Percentiles rank a stretch among this genome's conserved stretches.
Evolutionary conservation across 2,888 invertebrate genomes (phyloP).

Genomic region (Spisula subtruncata): DNA sequence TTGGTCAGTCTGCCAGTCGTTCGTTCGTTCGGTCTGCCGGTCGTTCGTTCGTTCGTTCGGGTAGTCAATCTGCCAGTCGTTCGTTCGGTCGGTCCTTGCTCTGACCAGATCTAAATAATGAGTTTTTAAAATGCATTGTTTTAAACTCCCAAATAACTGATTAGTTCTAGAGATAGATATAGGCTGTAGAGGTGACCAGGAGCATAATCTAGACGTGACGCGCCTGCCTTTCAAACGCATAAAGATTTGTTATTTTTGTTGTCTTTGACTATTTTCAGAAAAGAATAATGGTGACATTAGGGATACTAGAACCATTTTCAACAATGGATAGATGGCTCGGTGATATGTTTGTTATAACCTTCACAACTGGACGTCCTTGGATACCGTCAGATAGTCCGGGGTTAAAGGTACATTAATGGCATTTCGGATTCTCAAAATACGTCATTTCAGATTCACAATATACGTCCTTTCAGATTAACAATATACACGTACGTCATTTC

Average conservation of each 20-base stretch:
- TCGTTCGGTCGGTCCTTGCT: no score
- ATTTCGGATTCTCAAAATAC: not conserved
- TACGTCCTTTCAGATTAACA: no score
- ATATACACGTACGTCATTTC: no score
- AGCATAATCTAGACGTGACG: no score
- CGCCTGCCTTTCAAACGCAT: no score
- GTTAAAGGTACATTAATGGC: constrained; percentile 44
- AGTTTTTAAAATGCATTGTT: no score
- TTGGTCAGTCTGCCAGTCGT: not conserved
- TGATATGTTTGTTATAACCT: constrained; percentile 41
- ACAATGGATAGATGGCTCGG: constrained; percentile 35
- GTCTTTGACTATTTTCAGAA: constrained; percentile 24
- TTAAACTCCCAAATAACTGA: no score
- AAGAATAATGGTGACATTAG: constrained; percentile 17
- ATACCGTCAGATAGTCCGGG: constrained; percentile 41
- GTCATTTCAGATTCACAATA: not conserved
- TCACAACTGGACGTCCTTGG: constrained; percentile 63
- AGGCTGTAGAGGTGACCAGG: no score
- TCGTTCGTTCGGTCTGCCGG: not conserved
- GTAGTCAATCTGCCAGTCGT: no score
- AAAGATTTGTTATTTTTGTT: no score
- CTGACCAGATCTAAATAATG: no score
- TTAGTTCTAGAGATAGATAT: no score
- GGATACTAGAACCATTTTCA: constrained; percentile 51
- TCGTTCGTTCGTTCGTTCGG: not conserved